Base-by-base conservation (phyloP, 1,140 invertebrate species). In the Drosophila mayri region DNA sequence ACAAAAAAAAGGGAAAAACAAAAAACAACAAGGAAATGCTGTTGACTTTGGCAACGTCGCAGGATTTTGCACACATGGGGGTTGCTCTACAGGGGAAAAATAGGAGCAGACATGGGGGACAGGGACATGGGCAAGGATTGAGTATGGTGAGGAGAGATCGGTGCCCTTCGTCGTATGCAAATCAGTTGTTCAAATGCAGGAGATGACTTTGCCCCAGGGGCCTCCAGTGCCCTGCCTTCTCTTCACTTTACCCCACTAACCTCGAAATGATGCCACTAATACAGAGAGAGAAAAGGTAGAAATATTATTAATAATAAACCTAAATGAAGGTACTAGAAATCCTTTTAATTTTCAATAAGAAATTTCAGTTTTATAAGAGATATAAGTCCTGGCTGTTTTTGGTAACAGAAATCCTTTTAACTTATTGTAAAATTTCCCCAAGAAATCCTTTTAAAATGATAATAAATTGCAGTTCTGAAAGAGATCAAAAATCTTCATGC, bases 121-220 rank as follows among this genome's bases (percentile, higher is more conserved):
- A 11, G 32, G 25, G 14, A 9, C 12, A 22, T 44, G 35, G 63
- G 4, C 14, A 22, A 44, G 35, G 63, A 16, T 22, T 54, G 35
- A 25, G 52, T 54, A n/a, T 6, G 16, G 35, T 11, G 22, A 20
- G 47, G 62, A 49, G 25, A 25, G 43, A 68, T 62, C 30, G n/a
- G 55, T 84, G 84, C 67, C 85, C 84, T 88, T 88, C 85, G 84
- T 64, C 77, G 74, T 78, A 90, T 90, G 84, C 84, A 88, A 88
- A 88, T 90, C 79, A 66, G 30, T 58, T 61, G 76, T 79, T 86
- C 82, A 79, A 88, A 88, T 83, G 79, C 71, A 80, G 43, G 44
- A 57, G 62, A 61, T 57, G 64, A 49, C 47, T 70, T 30, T 79
- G 73, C 61, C 54, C 58, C 35, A 71, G 32, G 41, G 30, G 18